These are phyloP conservation scores for Monodelphis domestica DNA, from an alignment of 2,797 vertebrate species.

Conservation along the genomic window DNA sequence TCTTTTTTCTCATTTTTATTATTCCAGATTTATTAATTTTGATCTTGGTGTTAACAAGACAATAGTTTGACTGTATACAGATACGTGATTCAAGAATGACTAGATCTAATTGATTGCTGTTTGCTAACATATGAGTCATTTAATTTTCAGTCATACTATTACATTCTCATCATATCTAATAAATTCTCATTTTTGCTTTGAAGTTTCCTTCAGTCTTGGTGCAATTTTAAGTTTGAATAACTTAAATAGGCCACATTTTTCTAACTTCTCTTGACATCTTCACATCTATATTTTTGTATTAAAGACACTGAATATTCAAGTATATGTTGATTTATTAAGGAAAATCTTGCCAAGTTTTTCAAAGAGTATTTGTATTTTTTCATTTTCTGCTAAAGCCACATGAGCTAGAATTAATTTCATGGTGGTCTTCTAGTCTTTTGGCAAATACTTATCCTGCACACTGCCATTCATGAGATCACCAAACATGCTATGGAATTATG, in stretches of 20 bases:
- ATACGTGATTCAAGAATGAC: neutral
- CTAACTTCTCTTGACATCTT: neutral
- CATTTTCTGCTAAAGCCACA: neutral
- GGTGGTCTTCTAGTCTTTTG: neutral
- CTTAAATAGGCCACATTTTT: neutral
- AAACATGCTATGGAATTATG: neutral
- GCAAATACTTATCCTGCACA: neutral
- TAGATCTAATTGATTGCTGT: neutral
- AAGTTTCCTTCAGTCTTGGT: neutral
- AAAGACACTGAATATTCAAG: neutral
- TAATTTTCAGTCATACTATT: neutral
- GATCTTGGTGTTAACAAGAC: neutral
- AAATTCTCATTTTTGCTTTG: no score
- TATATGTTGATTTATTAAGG: neutral
- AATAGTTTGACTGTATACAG: neutral
- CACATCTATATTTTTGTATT: neutral
- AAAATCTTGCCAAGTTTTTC: neutral
- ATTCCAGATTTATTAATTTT: slow-evolving; percentile 56
- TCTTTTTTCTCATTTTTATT: slow-evolving; percentile 40
- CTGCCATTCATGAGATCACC: neutral
- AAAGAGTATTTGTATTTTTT: neutral
- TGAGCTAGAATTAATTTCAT: neutral
- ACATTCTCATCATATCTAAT: neutral
- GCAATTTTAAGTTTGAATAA: neutral
- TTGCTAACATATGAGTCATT: neutral